These are phyloP conservation scores for Bovichtus variegatus DNA, from an alignment of 2,797 vertebrate species.

Conservation along the genomic window DNA sequence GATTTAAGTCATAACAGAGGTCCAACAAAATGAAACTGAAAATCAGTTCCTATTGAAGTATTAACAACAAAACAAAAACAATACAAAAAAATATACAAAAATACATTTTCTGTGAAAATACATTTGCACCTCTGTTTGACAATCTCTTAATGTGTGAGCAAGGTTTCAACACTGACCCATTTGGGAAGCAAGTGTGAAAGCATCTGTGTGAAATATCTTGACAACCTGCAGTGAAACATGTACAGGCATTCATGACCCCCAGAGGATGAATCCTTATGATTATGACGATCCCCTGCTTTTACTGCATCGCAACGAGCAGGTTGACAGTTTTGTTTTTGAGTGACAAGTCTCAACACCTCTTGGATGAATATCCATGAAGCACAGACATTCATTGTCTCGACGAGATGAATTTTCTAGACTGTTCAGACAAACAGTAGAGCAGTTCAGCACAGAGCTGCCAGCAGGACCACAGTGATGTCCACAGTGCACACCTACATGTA, in stretches of 20 bases:
- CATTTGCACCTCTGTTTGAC: neutral
- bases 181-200: no score
- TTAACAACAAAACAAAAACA: neutral
- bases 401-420: neutral
- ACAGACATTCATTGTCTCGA: neutral
- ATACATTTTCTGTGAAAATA: neutral
- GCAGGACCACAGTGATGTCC: neutral
- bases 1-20: neutral
- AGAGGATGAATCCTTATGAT: neutral
- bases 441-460: rapidly evolving
- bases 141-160: neutral
- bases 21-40: neutral
- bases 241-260: neutral
- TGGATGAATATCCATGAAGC: no score
- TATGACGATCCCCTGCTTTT: no score
- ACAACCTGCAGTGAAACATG: neutral
- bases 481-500: neutral
- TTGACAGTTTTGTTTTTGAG: neutral
- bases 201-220: no score
- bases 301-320: neutral
- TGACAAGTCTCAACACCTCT: neutral
- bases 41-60: neutral
- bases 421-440: neutral
- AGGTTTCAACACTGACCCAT: neutral
- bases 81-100: no score